Evolutionary conservation across 2,797 vertebrate genomes (phyloP).

Genomic region (Knipowitschia caucasica): DNA sequence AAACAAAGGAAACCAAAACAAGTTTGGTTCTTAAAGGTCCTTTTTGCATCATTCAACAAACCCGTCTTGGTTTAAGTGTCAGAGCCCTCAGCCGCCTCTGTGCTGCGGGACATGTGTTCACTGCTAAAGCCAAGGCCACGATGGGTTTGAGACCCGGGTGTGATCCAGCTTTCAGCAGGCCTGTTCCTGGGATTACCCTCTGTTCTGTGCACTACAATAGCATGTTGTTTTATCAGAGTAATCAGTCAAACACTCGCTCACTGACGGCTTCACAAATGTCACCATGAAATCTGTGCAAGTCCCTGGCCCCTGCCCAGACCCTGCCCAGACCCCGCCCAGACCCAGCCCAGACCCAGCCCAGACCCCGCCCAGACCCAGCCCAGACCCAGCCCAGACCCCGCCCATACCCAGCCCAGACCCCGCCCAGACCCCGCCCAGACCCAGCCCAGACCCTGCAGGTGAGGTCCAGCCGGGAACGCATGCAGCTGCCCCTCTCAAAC

Average conservation of each 20-base stretch:
- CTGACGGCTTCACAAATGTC: conserved; percentile 55
- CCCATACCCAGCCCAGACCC: no score
- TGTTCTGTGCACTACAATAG: conserved; percentile 49
- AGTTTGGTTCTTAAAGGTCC: no score
- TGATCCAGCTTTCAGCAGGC: conserved; percentile 68
- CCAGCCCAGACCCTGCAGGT: no score
- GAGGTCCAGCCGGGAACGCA: conserved; percentile 60
- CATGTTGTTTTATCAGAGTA: conserved; percentile 60
- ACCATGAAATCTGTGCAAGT: conserved; percentile 62
- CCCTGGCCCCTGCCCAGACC: conserved; percentile 56
- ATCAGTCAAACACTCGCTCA: conserved; percentile 48
- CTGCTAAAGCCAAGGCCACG: conserved; percentile 14
- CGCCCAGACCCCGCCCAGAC: no score
- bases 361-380: no score
- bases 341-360: no score
- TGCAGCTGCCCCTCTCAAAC: conserved; percentile 66
- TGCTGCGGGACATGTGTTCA: conserved; percentile 40
- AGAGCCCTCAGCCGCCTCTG: conserved; percentile 38
- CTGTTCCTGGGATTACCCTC: conserved; percentile 66
- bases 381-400: no score
- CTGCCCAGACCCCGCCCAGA: no score
- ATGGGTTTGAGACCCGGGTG: conserved; percentile 40
- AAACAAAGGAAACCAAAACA: no score
- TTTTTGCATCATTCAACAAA: no score
- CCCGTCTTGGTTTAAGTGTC: no score